Evolutionary conservation across 37 sponge, comb jelly and placozoan genomes (phyloP), one percentile per base, ranked within the genome.

Genomic region (Tethya wilhelma): DNA sequence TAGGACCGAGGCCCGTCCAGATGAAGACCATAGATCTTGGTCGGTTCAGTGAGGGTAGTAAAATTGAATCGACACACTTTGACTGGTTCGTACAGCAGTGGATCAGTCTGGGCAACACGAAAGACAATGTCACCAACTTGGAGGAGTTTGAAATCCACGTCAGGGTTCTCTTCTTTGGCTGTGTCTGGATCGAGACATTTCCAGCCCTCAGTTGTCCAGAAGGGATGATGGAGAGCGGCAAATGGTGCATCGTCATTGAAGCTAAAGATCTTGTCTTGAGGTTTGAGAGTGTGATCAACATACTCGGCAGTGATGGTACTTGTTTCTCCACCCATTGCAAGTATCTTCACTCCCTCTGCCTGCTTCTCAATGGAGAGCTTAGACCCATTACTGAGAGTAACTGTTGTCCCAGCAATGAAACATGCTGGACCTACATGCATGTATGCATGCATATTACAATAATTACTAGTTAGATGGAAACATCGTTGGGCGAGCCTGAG

Each of bases 201-300:
- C 69, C 69, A 68, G 12, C 69, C 69, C 17, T 68, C 64, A 29
- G 64, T 26, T 8, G 64, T 63, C 64, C 64, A 63, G 64, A 63
- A 63, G 30, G 64, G 64, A 34, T 68, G 69, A 34, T 68, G 37
- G 41, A 68, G 69, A 11, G 69, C 37, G 14, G 69, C 69, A 68
- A 68, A 68, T 12, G 69, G 69, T 25, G 37, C n/a, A 40, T 68
- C 69, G n/a, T 68, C 69, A 68, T 68, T 68, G 69, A 68, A 36
- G n/a, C 69, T 40, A 68, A 68, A 68, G 41, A 68, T 36, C 69
- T 68, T 11, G 17, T 68, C 11, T 36, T 40, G 39, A 37, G 38
- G n/a, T 17, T 36, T 8, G n/a, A 68, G 69, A 34, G 12, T 17
- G 8, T 68, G 12, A 11, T 68, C 40, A 11, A 68, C 69, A 36